Evolutionary conservation across 2,888 invertebrate species (phyloP).

Genomic region (Diaperis boleti): DNA sequence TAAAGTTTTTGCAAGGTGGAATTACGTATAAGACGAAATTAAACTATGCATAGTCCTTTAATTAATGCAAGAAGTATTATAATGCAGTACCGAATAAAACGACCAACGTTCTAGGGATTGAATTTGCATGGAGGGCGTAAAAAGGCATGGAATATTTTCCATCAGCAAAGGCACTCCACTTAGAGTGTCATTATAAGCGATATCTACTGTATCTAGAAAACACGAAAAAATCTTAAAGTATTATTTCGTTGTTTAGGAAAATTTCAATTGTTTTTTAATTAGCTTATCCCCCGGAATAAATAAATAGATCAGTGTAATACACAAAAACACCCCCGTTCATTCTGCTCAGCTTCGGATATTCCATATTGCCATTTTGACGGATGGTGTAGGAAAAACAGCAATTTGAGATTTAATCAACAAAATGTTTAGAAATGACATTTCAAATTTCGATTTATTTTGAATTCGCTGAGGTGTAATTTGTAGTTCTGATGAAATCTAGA

Average conservation of each 20-base stretch:
- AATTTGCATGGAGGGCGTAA: slow-evolving; percentile 1
- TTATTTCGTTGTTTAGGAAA: too few species aligned
- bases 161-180: too few species aligned
- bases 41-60: slow-evolving; percentile 17
- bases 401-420: slow-evolving; percentile 20
- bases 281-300: too few species aligned
- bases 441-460: slow-evolving; percentile 1
- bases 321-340: too few species aligned
- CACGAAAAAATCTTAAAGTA: too few species aligned
- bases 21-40: slow-evolving; percentile 6
- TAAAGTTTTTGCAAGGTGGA: neutral
- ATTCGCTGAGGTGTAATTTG: slow-evolving; percentile 24
- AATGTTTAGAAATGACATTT: slow-evolving; percentile 26
- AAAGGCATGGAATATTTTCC: neutral
- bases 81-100: slow-evolving; percentile 27
- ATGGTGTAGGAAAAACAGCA: slow-evolving; percentile 6
- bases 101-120: too few species aligned
- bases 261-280: too few species aligned
- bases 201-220: too few species aligned
- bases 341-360: too few species aligned
- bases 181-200: too few species aligned
- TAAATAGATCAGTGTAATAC: too few species aligned
- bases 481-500: slow-evolving; percentile 30
- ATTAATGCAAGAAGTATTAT: too few species aligned
- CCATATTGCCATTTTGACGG: slow-evolving; percentile 17